Conservation (phyloP, 2,797 vertebrate genomes). For the Sebastolobus altivelis region DNA sequence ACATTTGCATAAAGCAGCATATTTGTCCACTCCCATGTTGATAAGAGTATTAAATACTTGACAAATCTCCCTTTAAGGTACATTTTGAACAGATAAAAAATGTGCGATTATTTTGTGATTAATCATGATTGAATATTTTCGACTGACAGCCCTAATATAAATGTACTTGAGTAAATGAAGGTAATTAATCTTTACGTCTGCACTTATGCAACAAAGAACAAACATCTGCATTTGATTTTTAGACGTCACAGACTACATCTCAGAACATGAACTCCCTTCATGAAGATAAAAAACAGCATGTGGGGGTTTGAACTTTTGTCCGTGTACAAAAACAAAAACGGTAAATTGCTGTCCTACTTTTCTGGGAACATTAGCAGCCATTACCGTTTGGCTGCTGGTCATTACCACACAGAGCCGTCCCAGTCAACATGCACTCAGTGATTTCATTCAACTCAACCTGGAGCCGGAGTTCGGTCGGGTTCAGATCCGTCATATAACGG, state of each 20-base stretch:
- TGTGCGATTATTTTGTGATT: no score
- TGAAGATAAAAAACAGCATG: constrained; percentile 3
- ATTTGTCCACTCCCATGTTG: no score
- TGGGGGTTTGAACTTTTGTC: constrained; percentile 61
- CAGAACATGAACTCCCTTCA: background rate
- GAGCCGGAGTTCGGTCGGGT: background rate
- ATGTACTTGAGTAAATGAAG: no score
- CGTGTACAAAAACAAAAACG: constrained; percentile 24
- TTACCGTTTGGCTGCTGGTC: constrained; percentile 60
- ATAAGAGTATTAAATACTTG: no score
- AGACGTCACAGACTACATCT: background rate
- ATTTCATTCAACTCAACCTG: constrained; percentile 25
- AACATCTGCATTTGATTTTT: no score
- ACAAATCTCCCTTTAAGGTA: no score
- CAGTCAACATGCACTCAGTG: constrained; percentile 33
- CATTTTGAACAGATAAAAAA: no score
- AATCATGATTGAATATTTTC: no score
- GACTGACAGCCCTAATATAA: no score
- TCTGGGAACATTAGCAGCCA: constrained; percentile 67
- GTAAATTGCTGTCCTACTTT: constrained; percentile 60
- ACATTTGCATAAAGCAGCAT: background rate
- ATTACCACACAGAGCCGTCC: constrained; percentile 53
- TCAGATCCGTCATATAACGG: background rate
- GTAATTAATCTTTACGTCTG: no score
- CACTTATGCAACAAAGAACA: no score